phyloP scores from a whole-genome alignment of 2,113 vertebrate species.

The Paradoxurus hermaphroditus region DNA sequence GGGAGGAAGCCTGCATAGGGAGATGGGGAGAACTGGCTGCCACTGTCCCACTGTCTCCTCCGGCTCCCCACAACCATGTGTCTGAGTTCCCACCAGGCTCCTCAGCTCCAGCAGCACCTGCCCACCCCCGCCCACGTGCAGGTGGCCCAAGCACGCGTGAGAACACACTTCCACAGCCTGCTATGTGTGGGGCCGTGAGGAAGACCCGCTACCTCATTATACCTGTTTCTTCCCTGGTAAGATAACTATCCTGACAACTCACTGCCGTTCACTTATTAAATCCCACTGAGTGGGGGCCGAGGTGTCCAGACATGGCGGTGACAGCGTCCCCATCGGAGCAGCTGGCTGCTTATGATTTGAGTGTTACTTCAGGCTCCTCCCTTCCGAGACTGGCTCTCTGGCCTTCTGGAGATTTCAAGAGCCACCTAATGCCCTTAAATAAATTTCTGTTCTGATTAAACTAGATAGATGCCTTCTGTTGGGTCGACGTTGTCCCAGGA shows the following conservation, averaged over 20 bases:
- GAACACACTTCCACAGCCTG: rapidly evolving
- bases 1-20: neutral
- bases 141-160: neutral
- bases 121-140: rapidly evolving
- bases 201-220: neutral
- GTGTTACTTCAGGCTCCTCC: neutral
- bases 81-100: neutral
- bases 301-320: neutral
- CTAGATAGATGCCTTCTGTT: neutral
- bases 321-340: no score
- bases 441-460: neutral
- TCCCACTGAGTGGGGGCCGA: neutral
- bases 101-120: neutral
- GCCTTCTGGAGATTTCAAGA: neutral
- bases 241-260: neutral
- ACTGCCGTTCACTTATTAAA: neutral
- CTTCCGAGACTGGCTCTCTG: neutral
- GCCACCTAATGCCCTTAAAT: neutral
- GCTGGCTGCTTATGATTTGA: neutral
- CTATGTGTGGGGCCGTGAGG: neutral
- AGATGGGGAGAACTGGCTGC: rapidly evolving
- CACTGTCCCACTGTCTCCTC: neutral
- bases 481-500: neutral
- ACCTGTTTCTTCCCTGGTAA: neutral
- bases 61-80: no score